Conservation (phyloP, 1,140 invertebrate genomes). For the Lanistes nyassanus region DNA sequence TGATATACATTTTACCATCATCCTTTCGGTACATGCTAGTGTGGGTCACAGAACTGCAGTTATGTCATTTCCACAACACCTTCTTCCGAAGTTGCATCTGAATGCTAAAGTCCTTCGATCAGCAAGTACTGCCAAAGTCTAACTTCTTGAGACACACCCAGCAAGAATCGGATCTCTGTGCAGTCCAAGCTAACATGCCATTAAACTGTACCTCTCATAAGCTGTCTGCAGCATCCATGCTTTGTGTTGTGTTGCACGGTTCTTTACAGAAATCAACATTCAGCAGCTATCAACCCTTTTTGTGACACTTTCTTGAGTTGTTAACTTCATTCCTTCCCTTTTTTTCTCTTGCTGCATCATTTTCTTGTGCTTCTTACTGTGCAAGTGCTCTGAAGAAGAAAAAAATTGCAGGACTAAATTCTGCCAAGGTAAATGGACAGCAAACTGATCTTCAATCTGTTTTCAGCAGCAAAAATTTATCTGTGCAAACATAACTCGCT, state of each 20-base stretch:
- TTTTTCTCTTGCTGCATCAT: conserved; percentile 6
- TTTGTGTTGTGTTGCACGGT: not conserved
- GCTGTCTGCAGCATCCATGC: not conserved
- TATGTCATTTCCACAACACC: no score
- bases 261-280: not conserved
- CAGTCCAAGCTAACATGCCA: no score
- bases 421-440: not conserved
- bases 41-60: no score
- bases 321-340: not conserved
- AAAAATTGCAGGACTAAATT: not conserved
- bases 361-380: conserved; percentile 17
- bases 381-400: conserved; percentile 7
- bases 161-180: not conserved
- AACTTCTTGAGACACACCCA: not conserved
- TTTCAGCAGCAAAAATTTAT: not conserved
- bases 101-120: no score
- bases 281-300: not conserved
- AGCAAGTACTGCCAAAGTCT: no score
- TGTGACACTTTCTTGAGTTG: conserved; percentile 1
- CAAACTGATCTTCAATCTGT: no score
- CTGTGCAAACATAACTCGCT: not conserved
- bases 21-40: no score
- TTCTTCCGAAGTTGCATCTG: no score
- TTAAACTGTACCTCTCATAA: not conserved
- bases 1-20: no score